phyloP scores from a whole-genome alignment of 2,888 invertebrate genomes.

The Zaprionus obscuricornis region DNA sequence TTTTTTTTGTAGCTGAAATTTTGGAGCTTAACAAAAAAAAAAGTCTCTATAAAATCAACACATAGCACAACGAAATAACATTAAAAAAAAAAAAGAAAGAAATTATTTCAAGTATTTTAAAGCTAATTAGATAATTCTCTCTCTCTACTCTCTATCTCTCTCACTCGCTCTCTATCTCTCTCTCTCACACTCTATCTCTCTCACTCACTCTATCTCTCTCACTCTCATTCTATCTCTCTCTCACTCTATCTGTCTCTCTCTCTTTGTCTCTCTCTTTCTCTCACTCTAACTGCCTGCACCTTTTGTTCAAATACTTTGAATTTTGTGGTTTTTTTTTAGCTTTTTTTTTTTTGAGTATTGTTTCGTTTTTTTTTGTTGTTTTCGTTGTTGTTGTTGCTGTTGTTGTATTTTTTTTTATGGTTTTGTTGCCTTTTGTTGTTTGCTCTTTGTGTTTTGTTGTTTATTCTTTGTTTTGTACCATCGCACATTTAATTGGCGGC shows the following conservation, averaged over 20 bases:
- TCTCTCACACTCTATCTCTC: no score
- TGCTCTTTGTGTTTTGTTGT: slow-evolving; percentile 6
- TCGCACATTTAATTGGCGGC: slow-evolving; percentile 53
- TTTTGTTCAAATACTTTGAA: slow-evolving; percentile 32
- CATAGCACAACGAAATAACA: no score
- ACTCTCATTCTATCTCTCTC: neutral
- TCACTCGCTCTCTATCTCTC: no score
- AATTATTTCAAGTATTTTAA: no score
- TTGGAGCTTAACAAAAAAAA: no score
- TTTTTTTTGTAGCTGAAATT: no score
- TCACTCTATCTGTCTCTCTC: neutral
- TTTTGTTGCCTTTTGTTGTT: slow-evolving; percentile 16
- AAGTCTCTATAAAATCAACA: no score
- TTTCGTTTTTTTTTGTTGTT: slow-evolving; percentile 21
- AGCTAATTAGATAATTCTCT: no score
- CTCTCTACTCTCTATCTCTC: no score
- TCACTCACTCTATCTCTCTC: no score
- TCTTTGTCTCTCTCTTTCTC: neutral
- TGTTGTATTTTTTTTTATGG: slow-evolving; percentile 10
- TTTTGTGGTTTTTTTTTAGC: slow-evolving; percentile 38
- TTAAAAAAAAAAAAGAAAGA: no score
- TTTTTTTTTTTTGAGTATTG: slow-evolving; percentile 21
- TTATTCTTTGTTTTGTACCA: slow-evolving; percentile 2
- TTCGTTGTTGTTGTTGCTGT: slow-evolving; percentile 11
- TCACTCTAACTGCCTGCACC: no score